Evolutionary conservation across 2,797 vertebrate species (phyloP), one percentile per base, ranked within the genome.

Genomic region (Gouania willdenowi): DNA sequence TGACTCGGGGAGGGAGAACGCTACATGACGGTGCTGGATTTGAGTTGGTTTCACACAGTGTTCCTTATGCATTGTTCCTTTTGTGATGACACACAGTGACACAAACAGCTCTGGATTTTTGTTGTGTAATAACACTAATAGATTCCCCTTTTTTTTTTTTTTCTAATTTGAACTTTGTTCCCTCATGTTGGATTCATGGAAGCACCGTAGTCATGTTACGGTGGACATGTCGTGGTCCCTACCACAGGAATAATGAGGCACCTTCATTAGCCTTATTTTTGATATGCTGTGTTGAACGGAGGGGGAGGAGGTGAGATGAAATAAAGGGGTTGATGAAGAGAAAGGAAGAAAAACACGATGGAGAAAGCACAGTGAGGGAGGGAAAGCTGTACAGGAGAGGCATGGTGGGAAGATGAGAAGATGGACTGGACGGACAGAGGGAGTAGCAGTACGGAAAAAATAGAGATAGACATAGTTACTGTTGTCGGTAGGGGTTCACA

Each of bases 1-100:
- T 76, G 71, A 77, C 74, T 62, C 34, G 68, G 56, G n/a, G 44
- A 66, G 59, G 53, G 46, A 51, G 66, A 67, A 62, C 33, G 63
- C 67, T 70, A 73, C 77, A 76, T 76, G 79, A 82, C 67, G 43
- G 34, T 49, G 67, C 68, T 75, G 54, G 64, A 76, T 81, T 83
- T 79, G 83, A 84, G 84, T 84, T 83, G 77, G 69, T 81, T 81
- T 82, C 66, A 55, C 76, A 68, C 63, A 68, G 48, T 56, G 65
- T 26, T 53, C 65, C 58, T 66, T 69, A 54, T 81, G 79, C 59
- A 71, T 79, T 80, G 70, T 81, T 74, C 55, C 74, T 68, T 77
- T 82, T 82, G 68, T 81, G 77, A 73, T 46, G 54, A 47, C 74
- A 71, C 70, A 77, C 60, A 61, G 60, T 66, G 56, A 61, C 66